Percentiles rank a stretch among this genome's conserved stretches.
Evolutionary conservation across 2,113 vertebrate species (phyloP).

Genomic region (Stegastes partitus): DNA sequence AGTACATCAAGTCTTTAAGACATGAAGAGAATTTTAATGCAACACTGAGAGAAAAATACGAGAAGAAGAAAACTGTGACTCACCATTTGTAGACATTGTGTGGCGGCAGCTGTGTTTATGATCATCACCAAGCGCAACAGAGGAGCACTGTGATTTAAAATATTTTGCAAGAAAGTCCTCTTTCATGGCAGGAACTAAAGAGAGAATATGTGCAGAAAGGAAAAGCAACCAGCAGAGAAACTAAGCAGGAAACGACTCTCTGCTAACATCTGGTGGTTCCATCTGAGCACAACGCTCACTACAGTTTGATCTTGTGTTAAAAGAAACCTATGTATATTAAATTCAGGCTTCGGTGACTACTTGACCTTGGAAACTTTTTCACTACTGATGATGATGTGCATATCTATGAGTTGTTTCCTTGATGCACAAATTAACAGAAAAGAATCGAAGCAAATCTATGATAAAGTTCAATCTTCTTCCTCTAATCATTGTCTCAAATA

Average conservation of each 20-base stretch:
- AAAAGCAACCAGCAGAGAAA: background rate
- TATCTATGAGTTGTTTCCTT: no score
- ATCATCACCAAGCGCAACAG: background rate
- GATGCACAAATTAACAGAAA: background rate
- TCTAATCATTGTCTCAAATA: conserved; percentile 1
- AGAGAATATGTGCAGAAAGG: background rate
- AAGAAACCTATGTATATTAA: background rate
- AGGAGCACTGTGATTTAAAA: background rate
- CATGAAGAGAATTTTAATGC: background rate
- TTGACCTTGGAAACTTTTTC: no score
- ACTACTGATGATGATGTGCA: no score
- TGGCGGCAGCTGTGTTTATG: background rate
- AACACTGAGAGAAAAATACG: background rate
- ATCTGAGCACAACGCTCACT: background rate
- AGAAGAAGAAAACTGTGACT: conserved; percentile 31
- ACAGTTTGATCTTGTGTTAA: background rate
- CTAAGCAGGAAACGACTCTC: background rate
- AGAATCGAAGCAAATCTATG: no score
- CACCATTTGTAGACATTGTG: conserved; percentile 33
- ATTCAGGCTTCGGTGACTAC: fast-evolving
- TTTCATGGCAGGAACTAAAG: background rate
- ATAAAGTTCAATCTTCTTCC: background rate
- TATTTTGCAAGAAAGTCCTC: background rate
- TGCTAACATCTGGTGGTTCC: conserved; percentile 51
- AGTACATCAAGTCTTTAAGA: background rate